A percentile compares a stretch with the other conserved stretches of the same genome.
These are phyloP conservation scores for Octodon degus DNA, from an alignment of 2,113 vertebrate genomes.

Conservation along the genomic window DNA sequence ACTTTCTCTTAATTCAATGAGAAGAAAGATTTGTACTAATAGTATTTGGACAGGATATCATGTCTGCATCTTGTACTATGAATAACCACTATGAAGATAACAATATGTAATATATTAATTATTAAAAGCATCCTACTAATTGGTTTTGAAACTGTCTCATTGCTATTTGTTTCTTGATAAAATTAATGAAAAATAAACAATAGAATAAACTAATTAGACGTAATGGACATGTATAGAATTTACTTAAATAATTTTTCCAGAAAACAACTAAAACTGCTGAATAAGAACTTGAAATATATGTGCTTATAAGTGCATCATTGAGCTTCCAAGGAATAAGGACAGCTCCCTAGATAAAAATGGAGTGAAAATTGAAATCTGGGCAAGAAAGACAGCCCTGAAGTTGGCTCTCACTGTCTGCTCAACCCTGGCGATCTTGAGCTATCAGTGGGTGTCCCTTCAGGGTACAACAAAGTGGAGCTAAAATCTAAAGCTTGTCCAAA, in stretches of 20 bases:
- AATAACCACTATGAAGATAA: no score
- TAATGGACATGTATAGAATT: neutral
- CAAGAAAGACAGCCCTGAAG: neutral
- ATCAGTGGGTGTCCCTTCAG: neutral
- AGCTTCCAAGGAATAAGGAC: neutral
- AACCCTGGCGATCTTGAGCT: neutral
- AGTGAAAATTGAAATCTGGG: slow-evolving; percentile 38
- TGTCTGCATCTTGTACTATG: no score
- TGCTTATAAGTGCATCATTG: slow-evolving; percentile 3
- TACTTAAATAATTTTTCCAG: slow-evolving; percentile 47
- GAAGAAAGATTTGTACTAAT: no score
- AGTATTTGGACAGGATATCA: no score
- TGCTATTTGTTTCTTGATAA: no score
- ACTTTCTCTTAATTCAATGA: no score
- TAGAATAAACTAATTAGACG: neutral
- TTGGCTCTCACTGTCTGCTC: neutral
- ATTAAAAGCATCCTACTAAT: no score
- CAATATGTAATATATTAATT: no score
- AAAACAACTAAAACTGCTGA: neutral
- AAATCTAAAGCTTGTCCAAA: slow-evolving; percentile 6
- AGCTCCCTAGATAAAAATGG: slow-evolving; percentile 15
- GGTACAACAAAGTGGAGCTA: neutral
- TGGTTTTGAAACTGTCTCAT: no score
- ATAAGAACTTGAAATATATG: slow-evolving; percentile 28
- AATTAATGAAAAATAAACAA: neutral